Conservation (phyloP, 2,113 vertebrate genomes). For the Neotragus moschatus region DNA sequence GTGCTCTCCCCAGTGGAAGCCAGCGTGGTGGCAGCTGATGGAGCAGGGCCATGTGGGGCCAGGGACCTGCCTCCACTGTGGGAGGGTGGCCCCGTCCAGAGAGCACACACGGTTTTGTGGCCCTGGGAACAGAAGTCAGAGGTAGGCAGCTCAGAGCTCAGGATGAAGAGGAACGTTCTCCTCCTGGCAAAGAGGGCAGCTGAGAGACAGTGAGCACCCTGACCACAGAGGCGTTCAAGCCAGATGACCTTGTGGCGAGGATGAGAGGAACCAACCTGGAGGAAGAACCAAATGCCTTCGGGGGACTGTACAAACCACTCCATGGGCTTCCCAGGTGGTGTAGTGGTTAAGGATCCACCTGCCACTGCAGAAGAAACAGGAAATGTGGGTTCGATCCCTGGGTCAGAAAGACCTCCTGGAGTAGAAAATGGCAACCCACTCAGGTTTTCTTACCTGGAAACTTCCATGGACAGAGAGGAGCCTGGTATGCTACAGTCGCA, state of each 20-base stretch:
- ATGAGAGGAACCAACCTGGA: background rate
- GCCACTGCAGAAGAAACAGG: background rate
- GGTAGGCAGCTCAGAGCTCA: background rate
- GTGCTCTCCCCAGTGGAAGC: background rate
- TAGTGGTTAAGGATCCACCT: background rate
- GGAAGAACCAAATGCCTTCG: background rate
- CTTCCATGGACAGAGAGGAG: background rate
- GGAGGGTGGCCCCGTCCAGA: background rate
- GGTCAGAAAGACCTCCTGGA: background rate
- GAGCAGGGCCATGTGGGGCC: background rate
- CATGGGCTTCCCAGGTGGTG: background rate
- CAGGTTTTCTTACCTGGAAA: background rate
- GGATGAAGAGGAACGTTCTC: background rate
- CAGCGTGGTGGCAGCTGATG: background rate
- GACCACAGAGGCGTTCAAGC: background rate
- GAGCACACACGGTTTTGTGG: background rate
- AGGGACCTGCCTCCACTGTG: fast-evolving
- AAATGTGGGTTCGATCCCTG: background rate
- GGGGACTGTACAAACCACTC: background rate
- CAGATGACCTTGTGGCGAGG: background rate
- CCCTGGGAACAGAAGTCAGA: background rate
- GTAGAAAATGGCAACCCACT: background rate
- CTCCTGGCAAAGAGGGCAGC: background rate
- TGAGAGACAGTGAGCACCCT: background rate
- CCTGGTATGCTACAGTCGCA: background rate